Evolutionary conservation across 2,797 vertebrate species (phyloP).

Genomic region (Enteromius thamalakanensis): DNA sequence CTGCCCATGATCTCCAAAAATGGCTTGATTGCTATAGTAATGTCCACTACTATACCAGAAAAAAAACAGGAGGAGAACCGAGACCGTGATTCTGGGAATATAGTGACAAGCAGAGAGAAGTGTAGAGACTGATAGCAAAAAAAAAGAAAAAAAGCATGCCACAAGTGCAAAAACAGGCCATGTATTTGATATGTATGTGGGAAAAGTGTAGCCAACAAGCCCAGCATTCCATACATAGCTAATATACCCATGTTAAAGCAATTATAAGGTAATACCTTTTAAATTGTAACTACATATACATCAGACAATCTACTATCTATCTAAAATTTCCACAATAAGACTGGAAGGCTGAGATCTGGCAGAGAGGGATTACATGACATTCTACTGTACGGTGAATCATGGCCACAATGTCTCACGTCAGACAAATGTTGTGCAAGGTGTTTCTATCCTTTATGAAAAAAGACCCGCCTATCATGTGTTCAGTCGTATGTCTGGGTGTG

Average conservation of each 20-base stretch:
- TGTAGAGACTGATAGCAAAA: conserved; percentile 31
- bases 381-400: neutral
- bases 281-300: neutral
- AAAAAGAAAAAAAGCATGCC: conserved; percentile 23
- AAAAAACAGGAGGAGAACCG: conserved; percentile 24
- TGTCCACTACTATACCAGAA: neutral
- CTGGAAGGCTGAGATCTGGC: neutral
- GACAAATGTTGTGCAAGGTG: neutral
- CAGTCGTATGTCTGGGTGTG: neutral
- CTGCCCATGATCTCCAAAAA: conserved; percentile 22
- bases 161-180: conserved; percentile 48
- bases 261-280: conserved; percentile 41
- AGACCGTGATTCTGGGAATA: conserved; percentile 12
- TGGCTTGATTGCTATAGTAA: neutral
- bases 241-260: conserved; percentile 47
- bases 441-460: neutral
- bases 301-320: neutral
- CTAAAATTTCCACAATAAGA: neutral
- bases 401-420: neutral
- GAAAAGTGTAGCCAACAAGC: conserved; percentile 57
- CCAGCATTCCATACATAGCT: conserved; percentile 46
- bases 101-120: conserved; percentile 30
- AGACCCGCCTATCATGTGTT: neutral
- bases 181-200: conserved; percentile 70
- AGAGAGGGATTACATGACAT: neutral